These are phyloP conservation scores for Tenualosa thibaudeaui DNA, from an alignment of 2,797 vertebrate genomes.

Conservation along the genomic window DNA sequence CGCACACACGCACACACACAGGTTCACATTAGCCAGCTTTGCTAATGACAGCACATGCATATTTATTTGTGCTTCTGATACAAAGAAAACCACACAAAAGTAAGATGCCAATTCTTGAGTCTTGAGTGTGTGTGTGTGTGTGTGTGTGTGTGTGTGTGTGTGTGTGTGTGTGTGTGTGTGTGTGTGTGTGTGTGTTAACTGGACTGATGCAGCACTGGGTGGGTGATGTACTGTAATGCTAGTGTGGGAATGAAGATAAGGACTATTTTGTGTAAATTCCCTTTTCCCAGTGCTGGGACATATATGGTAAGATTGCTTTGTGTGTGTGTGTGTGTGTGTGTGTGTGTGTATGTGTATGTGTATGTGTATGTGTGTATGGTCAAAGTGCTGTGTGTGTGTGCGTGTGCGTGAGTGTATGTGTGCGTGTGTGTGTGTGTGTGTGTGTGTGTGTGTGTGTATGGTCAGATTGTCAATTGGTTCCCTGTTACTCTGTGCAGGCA, in stretches of 20 bases:
- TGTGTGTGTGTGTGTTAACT: neutral
- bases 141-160: no score
- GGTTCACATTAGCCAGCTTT: neutral
- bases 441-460: no score
- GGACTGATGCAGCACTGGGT: neutral
- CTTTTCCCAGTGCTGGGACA: neutral
- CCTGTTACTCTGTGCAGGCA: no score
- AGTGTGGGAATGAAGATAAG: neutral
- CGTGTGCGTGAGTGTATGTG: no score
- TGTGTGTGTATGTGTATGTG: no score
- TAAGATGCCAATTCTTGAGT: neutral
- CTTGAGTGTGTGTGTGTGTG: no score
- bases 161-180: no score
- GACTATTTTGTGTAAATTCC: neutral
- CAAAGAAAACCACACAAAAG: neutral
- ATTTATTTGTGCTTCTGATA: neutral
- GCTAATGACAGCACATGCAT: neutral
- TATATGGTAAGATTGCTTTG: neutral
- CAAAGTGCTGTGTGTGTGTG: no score
- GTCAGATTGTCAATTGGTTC: no score
- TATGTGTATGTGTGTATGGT: no score
- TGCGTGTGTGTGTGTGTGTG: no score
- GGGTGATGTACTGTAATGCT: neutral
- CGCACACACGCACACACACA: neutral
- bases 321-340: neutral